phyloP scores from a whole-genome alignment of 2,888 invertebrate species.

The Diaprepes abbreviatus region DNA sequence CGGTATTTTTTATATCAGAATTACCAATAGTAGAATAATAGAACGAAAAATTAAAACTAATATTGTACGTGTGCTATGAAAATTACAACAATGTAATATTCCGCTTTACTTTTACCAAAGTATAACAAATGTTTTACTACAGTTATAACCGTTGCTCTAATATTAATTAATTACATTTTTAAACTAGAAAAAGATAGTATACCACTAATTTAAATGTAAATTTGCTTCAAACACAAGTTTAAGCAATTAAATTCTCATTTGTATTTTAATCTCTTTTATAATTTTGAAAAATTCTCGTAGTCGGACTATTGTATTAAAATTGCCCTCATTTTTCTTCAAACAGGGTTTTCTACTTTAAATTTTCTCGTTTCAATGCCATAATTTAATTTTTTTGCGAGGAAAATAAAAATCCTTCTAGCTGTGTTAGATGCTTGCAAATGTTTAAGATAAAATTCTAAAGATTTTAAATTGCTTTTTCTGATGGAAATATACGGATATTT shows the following conservation, averaged over 20 bases:
- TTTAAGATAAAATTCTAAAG: too few relatives aligned
- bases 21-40: too few relatives aligned
- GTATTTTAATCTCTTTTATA: neutral
- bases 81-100: too few relatives aligned
- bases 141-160: too few relatives aligned
- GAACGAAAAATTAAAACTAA: too few relatives aligned
- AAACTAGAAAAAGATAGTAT: neutral
- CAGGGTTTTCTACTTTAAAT: neutral
- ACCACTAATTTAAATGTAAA: neutral
- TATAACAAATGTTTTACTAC: too few relatives aligned
- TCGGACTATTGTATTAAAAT: constrained; percentile 1
- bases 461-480: too few relatives aligned
- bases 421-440: too few relatives aligned
- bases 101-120: too few relatives aligned
- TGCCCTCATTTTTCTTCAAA: neutral
- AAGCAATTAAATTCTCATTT: neutral
- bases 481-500: too few relatives aligned
- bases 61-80: too few relatives aligned
- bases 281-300: neutral
- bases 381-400: neutral
- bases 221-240: neutral
- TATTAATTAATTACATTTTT: neutral
- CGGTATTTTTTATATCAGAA: too few relatives aligned
- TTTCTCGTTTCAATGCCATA: neutral
- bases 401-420: neutral